Evolutionary conservation across 2,113 vertebrate genomes (phyloP).

Genomic region (Campylomormyrus numenius): DNA sequence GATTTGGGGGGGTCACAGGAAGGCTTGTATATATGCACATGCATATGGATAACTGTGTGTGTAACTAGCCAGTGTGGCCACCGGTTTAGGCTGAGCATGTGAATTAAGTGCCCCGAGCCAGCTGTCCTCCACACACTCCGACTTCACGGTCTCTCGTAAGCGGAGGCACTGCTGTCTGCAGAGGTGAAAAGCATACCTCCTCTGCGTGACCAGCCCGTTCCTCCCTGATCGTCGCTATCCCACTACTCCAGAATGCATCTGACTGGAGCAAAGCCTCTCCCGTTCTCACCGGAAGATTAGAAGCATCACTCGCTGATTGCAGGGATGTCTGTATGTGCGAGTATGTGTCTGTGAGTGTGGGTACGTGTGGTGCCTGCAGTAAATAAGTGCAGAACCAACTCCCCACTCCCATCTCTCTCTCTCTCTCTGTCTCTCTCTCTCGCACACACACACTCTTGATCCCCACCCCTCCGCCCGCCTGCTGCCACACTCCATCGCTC

Average conservation of each 20-base stretch:
- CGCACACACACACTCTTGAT: neutral
- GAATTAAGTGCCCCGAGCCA: neutral
- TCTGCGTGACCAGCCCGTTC: neutral
- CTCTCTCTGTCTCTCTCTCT: neutral
- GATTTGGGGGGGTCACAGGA: neutral
- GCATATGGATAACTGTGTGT: neutral
- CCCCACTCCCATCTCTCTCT: neutral
- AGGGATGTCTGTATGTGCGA: neutral
- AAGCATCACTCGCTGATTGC: neutral
- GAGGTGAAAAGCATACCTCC: neutral
- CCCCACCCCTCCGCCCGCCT: neutral
- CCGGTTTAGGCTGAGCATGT: neutral
- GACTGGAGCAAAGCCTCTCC: neutral
- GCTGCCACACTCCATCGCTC: neutral
- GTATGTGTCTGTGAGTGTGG: conserved; percentile 10
- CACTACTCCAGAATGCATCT: neutral
- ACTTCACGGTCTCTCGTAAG: neutral
- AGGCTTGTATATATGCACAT: neutral
- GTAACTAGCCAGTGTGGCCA: neutral
- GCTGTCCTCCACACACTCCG: neutral
- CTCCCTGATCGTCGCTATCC: neutral
- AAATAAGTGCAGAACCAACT: neutral
- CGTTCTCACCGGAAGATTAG: neutral
- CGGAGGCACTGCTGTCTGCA: neutral
- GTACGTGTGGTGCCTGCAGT: neutral